Conservation (phyloP, 2,888 invertebrate genomes). For the Alloscopus bannaensis region DNA sequence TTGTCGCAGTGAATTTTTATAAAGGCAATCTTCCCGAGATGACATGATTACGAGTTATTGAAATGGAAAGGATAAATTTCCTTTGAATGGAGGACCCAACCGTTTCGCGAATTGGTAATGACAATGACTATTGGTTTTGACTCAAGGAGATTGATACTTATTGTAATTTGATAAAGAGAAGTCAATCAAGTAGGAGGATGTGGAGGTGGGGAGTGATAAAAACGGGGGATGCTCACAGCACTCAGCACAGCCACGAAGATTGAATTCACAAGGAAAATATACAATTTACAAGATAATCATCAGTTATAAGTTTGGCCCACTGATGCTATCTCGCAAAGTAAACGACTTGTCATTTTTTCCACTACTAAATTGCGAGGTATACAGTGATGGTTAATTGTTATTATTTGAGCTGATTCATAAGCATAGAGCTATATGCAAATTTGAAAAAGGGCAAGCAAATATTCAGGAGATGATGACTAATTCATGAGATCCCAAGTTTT, state of each 20-base stretch:
- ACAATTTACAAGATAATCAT: no score
- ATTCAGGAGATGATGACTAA: no score
- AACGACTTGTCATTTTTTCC: no score
- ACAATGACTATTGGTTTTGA: not conserved
- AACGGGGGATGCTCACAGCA: not conserved
- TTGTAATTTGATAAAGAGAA: not conserved
- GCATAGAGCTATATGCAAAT: no score
- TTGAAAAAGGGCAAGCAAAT: no score
- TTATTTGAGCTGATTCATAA: no score
- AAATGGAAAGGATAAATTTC: slow-evolving; percentile 13
- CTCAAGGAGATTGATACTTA: not conserved
- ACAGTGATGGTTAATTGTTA: no score
- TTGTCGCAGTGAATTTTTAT: not conserved
- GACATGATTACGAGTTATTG: slow-evolving; percentile 5
- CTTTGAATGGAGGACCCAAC: not conserved
- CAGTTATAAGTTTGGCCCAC: no score
- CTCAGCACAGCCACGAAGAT: not conserved
- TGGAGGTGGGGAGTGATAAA: not conserved
- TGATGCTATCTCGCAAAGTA: no score
- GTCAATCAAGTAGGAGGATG: not conserved
- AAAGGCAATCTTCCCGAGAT: not conserved
- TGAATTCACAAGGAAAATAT: no score
- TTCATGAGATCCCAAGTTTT: no score
- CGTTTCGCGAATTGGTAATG: not conserved
- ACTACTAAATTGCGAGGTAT: no score